phyloP scores from a whole-genome alignment of 2,797 vertebrate genomes.

The Perodicticus potto region DNA sequence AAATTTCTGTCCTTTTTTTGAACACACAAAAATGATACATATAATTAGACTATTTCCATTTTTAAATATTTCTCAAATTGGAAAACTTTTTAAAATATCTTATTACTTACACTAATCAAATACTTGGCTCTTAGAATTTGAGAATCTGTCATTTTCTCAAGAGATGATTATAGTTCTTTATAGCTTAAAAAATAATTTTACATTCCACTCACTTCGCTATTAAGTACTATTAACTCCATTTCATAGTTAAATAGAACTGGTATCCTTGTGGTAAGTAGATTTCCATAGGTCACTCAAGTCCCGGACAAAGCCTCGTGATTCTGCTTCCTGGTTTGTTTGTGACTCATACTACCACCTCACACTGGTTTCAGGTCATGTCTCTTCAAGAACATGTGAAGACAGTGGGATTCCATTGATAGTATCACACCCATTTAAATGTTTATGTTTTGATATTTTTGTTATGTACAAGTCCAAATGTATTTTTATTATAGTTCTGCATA shows the following conservation, averaged over 20 bases:
- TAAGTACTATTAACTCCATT: not conserved
- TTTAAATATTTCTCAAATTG: conserved; percentile 31
- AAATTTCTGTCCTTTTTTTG: not conserved
- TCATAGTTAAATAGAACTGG: not conserved
- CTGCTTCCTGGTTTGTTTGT: not conserved
- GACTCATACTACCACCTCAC: not conserved
- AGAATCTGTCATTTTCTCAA: not conserved
- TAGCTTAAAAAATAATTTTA: conserved; percentile 52
- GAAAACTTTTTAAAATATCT: conserved; percentile 1
- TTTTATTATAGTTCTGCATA: not conserved
- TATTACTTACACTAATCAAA: not conserved
- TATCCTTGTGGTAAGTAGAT: not conserved
- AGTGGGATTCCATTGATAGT: not conserved
- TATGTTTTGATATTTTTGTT: conserved; percentile 3
- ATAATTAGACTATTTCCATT: not conserved
- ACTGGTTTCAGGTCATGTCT: not conserved
- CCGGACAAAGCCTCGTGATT: not conserved
- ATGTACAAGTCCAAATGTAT: not conserved
- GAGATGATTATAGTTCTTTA: not conserved
- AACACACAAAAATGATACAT: conserved; percentile 22
- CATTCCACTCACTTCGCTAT: not conserved
- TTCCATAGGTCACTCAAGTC: not conserved
- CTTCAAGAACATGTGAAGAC: not conserved
- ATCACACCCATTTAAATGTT: not conserved
- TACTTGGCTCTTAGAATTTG: not conserved